Evolutionary conservation across 2,113 vertebrate genomes (phyloP).

Genomic region (Aldabrachelys gigantea): DNA sequence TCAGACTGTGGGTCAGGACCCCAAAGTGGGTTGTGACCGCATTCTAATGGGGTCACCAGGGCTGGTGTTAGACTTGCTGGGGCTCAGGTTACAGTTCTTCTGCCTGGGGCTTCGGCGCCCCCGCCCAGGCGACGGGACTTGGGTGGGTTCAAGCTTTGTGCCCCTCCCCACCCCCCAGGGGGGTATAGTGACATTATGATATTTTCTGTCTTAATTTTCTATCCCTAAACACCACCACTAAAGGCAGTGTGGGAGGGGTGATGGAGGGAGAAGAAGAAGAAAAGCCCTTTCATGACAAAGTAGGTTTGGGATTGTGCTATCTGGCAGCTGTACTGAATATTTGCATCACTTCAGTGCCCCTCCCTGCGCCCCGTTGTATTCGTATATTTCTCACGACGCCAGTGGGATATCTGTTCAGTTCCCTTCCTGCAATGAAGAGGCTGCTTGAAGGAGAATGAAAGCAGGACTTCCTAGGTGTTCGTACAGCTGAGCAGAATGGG

Average conservation of each 20-base stretch:
- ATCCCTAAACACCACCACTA: too few species aligned
- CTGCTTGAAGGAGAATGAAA: background rate
- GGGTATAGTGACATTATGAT: too few species aligned
- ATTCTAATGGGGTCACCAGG: too few species aligned
- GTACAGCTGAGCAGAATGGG: background rate
- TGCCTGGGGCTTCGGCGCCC: too few species aligned
- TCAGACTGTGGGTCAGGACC: too few species aligned
- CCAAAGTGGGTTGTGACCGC: too few species aligned
- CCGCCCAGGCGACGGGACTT: rapidly evolving
- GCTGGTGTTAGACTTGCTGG: too few species aligned
- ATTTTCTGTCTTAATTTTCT: too few species aligned
- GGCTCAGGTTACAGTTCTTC: too few species aligned
- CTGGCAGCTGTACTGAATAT: background rate
- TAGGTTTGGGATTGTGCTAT: background rate
- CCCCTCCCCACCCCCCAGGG: too few species aligned
- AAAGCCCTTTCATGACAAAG: background rate
- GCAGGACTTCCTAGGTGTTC: background rate
- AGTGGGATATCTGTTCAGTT: background rate
- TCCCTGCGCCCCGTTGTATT: rapidly evolving
- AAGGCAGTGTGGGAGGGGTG: too few species aligned
- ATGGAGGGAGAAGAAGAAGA: background rate
- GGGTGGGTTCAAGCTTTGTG: too few species aligned
- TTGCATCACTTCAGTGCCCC: rapidly evolving
- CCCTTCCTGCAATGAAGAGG: background rate
- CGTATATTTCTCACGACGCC: rapidly evolving